Evolutionary conservation across 2,888 invertebrate species (phyloP).

Genomic region (Caenorhabditis sp.): DNA sequence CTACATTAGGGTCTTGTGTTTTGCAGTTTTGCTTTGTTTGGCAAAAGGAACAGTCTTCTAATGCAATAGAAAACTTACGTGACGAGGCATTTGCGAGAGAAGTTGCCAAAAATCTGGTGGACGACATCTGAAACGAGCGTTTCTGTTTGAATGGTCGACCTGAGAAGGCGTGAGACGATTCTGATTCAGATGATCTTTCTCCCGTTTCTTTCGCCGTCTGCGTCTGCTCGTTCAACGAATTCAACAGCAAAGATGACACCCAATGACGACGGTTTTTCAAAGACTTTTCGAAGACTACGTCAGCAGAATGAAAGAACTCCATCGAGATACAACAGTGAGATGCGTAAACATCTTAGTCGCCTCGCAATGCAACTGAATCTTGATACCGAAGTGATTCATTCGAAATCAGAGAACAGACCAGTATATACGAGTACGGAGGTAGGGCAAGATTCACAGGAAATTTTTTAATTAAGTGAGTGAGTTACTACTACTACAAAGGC

Average conservation of each 20-base stretch:
- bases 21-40: slow-evolving; percentile 3
- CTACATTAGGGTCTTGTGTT: neutral
- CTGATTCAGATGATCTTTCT: slow-evolving; percentile 45
- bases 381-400: slow-evolving; percentile 16
- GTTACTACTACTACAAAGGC: neutral
- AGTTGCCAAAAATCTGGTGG: slow-evolving; percentile 18
- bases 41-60: neutral
- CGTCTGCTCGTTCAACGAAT: slow-evolving; percentile 44
- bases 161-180: slow-evolving; percentile 1
- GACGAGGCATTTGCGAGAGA: slow-evolving; percentile 24
- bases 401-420: slow-evolving; percentile 18
- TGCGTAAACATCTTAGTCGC: slow-evolving; percentile 27
- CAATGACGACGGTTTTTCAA: slow-evolving; percentile 16
- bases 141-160: slow-evolving; percentile 13
- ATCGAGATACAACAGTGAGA: slow-evolving; percentile 10
- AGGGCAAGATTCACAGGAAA: slow-evolving; percentile 38
- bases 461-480: neutral
- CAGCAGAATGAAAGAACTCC: slow-evolving; percentile 6
- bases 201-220: slow-evolving; percentile 28
- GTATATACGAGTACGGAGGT: neutral
- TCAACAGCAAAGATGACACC: slow-evolving; percentile 49
- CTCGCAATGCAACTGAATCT: slow-evolving; percentile 14
- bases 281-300: slow-evolving; percentile 24
- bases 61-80: slow-evolving; percentile 16
- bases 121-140: slow-evolving; percentile 35